These are phyloP conservation scores for Nesometra sesokonis DNA, from an alignment of 35 echinoderm and acorn worm species.

Conservation along the genomic window DNA sequence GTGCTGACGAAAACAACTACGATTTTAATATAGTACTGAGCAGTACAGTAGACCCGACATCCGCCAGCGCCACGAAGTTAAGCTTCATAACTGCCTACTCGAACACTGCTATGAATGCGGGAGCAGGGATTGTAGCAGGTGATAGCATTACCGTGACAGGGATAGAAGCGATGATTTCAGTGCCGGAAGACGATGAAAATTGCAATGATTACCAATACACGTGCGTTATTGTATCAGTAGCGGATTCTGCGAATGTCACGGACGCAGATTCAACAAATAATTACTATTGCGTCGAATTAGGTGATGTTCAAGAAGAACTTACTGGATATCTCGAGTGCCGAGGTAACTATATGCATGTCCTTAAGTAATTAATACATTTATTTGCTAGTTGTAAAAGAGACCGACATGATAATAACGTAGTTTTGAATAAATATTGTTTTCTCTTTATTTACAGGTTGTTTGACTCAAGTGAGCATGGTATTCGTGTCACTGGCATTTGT, in stretches of 20 bases:
- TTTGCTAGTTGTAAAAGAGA: too few species aligned
- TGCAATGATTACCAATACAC: slow-evolving; percentile 28
- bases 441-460: too few species aligned
- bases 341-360: too few species aligned
- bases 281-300: slow-evolving; percentile 45
- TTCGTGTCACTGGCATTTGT: too few species aligned
- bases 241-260: not conserved
- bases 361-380: too few species aligned
- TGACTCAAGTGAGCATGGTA: too few species aligned
- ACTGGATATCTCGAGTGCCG: too few species aligned
- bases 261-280: slow-evolving; percentile 46
- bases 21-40: slow-evolving; percentile 15
- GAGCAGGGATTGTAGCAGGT: slow-evolving; percentile 21
- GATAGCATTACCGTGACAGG: slow-evolving; percentile 14
- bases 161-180: slow-evolving; percentile 42
- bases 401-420: too few species aligned
- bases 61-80: not conserved
- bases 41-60: slow-evolving; percentile 25
- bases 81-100: not conserved
- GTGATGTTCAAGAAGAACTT: slow-evolving; percentile 35
- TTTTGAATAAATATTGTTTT: too few species aligned
- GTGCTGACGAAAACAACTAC: not conserved
- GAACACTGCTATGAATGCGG: slow-evolving; percentile 22
- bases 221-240: slow-evolving; percentile 39
- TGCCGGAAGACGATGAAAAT: slow-evolving; percentile 14